phyloP scores from a whole-genome alignment of 1,140 invertebrate species.

The Yoshiicerus persimilis region DNA sequence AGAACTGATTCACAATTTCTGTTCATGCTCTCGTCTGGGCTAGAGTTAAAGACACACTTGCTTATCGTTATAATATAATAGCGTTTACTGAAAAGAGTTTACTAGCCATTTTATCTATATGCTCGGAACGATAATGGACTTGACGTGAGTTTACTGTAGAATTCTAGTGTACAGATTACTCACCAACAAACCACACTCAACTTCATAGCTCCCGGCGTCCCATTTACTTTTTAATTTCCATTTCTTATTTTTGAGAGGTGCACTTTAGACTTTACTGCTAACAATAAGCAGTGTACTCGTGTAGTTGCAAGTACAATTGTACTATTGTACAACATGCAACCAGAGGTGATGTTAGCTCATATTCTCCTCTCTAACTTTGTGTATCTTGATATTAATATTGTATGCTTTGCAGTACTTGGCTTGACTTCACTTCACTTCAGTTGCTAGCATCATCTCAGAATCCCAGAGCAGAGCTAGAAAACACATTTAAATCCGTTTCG shows the following conservation, averaged over 20 bases:
- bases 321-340: too few species aligned
- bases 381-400: too few species aligned
- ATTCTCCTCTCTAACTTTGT: too few species aligned
- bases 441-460: neutral
- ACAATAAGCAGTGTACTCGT: neutral
- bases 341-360: too few species aligned
- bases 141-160: neutral
- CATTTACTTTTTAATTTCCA: slow-evolving; percentile 4
- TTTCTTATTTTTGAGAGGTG: neutral
- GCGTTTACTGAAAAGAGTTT: neutral
- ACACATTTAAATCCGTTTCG: neutral
- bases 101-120: neutral
- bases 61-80: too few species aligned
- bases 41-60: neutral
- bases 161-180: neutral
- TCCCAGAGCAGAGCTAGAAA: too few species aligned
- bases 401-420: neutral
- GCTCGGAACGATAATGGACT: neutral
- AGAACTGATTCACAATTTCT: neutral
- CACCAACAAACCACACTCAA: neutral
- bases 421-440: neutral
- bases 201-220: neutral
- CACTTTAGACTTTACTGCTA: neutral
- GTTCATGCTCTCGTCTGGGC: neutral
- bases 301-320: neutral